Evolutionary conservation across 2,113 vertebrate genomes (phyloP), one percentile per base, ranked within the genome.

Genomic region (Esox niger): DNA sequence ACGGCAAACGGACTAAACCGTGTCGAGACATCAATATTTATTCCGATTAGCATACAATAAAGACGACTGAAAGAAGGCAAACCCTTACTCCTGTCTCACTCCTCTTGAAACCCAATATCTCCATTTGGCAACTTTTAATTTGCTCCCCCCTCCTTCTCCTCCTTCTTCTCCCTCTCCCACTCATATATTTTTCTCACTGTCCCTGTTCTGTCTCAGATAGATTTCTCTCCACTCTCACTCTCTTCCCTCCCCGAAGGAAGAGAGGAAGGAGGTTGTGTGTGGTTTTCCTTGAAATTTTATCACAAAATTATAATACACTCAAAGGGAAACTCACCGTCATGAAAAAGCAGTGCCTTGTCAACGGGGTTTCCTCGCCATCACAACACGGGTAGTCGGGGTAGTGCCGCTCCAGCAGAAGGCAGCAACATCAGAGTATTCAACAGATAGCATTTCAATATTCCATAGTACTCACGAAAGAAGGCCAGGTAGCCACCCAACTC

Each of bases 241-340:
- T 91, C 91, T 93, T 93, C 94, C 94, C 94, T 94, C 95, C 95
- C 95, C 91, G 93, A 94, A 95, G 95, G 90, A 91, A 90, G 87
- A 88, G 93, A 94, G 94, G 94, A 95, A 95, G 94, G 94, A 95
- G 94, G 91, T 88, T 92, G 94, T 93, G 94, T 94, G 93, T 91
- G 94, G 93, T 95, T 94, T 96, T 96, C 95, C 96, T 96, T 96
- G 95, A 97, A 97, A 98, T 95, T 98, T 98, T 98, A 98, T 98
- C 96, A 96, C 96, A 97, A 98, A 98, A 98, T 98, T 97, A 98
- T 97, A 97, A 98, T 96, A 97, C 96, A 98, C 95, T 98, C 95
- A 96, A 96, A 98, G 94, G 95, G 95, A 96, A 98, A 98, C 95
- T 98, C 95, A 98, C 95, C 95, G 95, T 98, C 96, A 98, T 98